Evolutionary conservation across 2,797 vertebrate genomes (phyloP).

Genomic region (Mustela erminea): DNA sequence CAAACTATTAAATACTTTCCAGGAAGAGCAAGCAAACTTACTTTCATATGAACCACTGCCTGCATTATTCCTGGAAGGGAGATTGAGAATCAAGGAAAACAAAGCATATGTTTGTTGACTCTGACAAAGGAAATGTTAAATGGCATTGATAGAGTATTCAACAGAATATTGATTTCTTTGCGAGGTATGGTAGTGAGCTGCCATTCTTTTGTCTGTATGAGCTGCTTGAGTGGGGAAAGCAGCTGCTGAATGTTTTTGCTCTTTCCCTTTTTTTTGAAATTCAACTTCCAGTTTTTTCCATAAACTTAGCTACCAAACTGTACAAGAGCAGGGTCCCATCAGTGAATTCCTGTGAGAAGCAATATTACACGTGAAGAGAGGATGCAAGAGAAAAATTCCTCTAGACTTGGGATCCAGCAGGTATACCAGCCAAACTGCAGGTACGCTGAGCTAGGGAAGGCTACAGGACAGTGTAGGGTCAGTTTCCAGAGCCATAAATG

Average conservation of each 20-base stretch:
- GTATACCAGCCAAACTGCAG: background rate
- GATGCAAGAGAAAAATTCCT: constrained; percentile 14
- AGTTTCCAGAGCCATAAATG: background rate
- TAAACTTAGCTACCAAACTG: background rate
- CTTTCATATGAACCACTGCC: background rate
- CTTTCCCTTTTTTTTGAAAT: constrained; percentile 12
- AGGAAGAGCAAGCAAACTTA: background rate
- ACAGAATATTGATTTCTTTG: background rate
- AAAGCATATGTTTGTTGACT: background rate
- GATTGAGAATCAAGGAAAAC: constrained; percentile 11
- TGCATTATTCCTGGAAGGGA: background rate
- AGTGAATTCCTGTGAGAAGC: constrained; percentile 33
- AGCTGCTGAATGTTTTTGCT: background rate
- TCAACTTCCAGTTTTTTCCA: background rate
- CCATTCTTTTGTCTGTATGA: background rate
- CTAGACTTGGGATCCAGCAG: background rate
- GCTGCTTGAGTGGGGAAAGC: background rate
- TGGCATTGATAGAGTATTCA: background rate
- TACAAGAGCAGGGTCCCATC: background rate
- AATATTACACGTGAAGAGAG: background rate
- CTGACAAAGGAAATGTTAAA: constrained; percentile 51
- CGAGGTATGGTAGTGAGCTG: background rate
- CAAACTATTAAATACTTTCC: background rate
- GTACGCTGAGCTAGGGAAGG: background rate
- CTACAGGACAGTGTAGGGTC: background rate